A percentile compares a stretch with the other conserved stretches of the same genome.
Evolutionary conservation across 2,797 vertebrate species (phyloP).

Genomic region (Halcyon badia): DNA sequence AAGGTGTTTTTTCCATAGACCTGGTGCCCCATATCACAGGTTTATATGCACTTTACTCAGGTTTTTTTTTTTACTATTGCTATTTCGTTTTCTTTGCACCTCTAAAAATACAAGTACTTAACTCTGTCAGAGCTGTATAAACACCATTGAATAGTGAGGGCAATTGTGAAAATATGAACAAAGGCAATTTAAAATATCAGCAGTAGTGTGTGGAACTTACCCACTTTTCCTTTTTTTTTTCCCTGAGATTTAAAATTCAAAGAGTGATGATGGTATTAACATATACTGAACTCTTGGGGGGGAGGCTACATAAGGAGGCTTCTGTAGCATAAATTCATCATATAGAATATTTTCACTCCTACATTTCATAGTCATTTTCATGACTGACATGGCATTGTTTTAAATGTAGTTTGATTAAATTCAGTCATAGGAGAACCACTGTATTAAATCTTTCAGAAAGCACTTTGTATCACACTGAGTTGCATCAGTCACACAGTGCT

Average conservation of each 20-base stretch:
- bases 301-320: background rate
- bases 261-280: background rate
- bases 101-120: background rate
- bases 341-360: background rate
- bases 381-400: background rate
- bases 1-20: background rate
- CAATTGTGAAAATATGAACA: constrained; percentile 6
- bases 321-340: background rate
- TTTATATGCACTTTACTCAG: background rate
- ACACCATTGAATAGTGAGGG: background rate
- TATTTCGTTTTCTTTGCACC: constrained; percentile 3
- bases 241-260: background rate
- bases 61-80: background rate
- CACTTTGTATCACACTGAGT: constrained; percentile 6
- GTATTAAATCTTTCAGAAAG: constrained; percentile 24
- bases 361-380: background rate
- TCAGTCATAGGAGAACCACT: background rate
- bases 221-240: background rate
- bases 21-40: background rate
- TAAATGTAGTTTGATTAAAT: constrained; percentile 33
- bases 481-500: constrained; percentile 19
- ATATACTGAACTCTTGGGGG: background rate
- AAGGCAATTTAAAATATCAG: constrained; percentile 10
- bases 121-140: background rate
- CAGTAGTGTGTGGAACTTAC: background rate